phyloP scores from a whole-genome alignment of 2,888 invertebrate genomes.

The Watsonalla binaria region DNA sequence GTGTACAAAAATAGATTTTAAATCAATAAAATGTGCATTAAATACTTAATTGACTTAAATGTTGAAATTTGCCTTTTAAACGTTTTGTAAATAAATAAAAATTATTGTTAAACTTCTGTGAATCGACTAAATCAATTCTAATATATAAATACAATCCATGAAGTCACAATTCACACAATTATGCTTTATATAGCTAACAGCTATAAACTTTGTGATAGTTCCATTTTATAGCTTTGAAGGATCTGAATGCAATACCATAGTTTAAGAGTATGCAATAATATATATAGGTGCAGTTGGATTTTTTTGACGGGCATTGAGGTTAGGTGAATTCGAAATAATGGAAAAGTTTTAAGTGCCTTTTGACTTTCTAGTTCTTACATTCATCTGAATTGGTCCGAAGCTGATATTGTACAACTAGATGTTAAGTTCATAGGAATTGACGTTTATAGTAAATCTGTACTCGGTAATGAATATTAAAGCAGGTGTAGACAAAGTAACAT shows the following conservation, averaged over 20 bases:
- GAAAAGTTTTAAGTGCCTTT: too few species aligned
- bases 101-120: not conserved
- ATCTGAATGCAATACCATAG: not conserved
- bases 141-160: not conserved
- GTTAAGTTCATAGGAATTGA: too few species aligned
- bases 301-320: too few species aligned
- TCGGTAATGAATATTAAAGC: too few species aligned
- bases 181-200: not conserved
- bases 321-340: too few species aligned
- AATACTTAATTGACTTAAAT: not conserved
- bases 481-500: too few species aligned
- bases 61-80: not conserved
- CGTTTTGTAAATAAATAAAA: not conserved
- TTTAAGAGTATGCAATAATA: too few species aligned
- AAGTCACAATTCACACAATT: not conserved
- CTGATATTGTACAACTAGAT: too few species aligned
- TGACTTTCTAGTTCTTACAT: too few species aligned
- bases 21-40: not conserved
- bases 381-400: too few species aligned
- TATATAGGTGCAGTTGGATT: too few species aligned
- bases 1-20: not conserved
- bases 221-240: not conserved
- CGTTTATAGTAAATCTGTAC: too few species aligned
- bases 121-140: not conserved
- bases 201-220: not conserved